Conservation (phyloP, 2,113 vertebrate genomes). For the Otolemur garnettii region DNA sequence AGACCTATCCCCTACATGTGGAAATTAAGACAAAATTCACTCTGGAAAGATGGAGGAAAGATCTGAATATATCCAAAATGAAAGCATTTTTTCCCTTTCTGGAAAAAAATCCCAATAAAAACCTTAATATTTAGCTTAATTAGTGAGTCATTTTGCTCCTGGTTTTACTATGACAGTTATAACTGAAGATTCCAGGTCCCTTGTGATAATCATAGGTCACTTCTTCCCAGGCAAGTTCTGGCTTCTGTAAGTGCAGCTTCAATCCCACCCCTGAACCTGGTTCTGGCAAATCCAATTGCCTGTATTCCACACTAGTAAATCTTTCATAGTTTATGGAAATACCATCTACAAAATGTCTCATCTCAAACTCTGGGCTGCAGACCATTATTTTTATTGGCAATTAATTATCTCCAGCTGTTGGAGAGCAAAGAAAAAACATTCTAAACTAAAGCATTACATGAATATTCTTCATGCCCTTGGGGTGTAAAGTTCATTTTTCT, state of each 20-base stretch:
- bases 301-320: slow-evolving; percentile 58
- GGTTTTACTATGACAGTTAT: background rate
- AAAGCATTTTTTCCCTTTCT: slow-evolving; percentile 1
- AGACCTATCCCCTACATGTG: background rate
- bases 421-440: slow-evolving; percentile 47
- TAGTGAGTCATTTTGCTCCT: background rate
- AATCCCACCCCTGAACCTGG: background rate
- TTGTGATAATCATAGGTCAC: background rate
- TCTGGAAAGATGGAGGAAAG: background rate
- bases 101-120: slow-evolving; percentile 27
- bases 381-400: slow-evolving; percentile 59
- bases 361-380: slow-evolving; percentile 42
- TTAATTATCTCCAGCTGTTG: slow-evolving; percentile 73
- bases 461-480: background rate
- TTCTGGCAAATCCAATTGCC: background rate
- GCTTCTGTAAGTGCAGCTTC: background rate
- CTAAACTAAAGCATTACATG: background rate
- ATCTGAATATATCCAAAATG: background rate
- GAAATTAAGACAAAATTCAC: background rate
- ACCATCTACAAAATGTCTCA: slow-evolving; percentile 1
- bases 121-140: background rate
- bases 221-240: background rate
- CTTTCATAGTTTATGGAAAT: slow-evolving; percentile 53
- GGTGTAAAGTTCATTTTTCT: background rate
- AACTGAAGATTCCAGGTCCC: background rate